These are phyloP conservation scores for Helicoverpa assulta DNA, from an alignment of 2,888 invertebrate genomes.

Conservation along the genomic window DNA sequence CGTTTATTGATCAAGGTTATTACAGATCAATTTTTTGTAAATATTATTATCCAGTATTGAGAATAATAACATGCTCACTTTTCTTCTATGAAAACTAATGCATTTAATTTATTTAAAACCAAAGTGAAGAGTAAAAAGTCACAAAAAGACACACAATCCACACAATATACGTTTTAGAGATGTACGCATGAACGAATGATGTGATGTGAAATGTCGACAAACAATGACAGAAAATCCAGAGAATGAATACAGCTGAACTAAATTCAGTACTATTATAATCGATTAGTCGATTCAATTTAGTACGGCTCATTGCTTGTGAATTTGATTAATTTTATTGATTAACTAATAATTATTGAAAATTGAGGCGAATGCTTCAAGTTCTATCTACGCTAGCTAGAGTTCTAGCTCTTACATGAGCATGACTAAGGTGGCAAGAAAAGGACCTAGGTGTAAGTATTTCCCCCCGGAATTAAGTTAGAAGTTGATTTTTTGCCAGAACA, in stretches of 20 bases:
- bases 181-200: constrained; percentile 18
- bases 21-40: constrained; percentile 50
- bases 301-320: background rate
- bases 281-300: background rate
- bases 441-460: too few relatives aligned
- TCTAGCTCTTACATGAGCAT: too few relatives aligned
- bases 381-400: too few relatives aligned
- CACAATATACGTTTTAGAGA: constrained; percentile 51
- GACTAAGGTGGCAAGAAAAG: too few relatives aligned
- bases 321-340: too few relatives aligned
- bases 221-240: background rate
- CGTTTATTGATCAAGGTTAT: constrained; percentile 71
- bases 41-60: constrained; percentile 35
- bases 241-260: constrained; percentile 1
- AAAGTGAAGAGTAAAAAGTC: constrained; percentile 43
- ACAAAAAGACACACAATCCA: constrained; percentile 56
- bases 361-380: too few relatives aligned
- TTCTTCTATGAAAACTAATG: constrained; percentile 30
- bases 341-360: too few relatives aligned
- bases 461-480: too few relatives aligned
- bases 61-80: constrained; percentile 44
- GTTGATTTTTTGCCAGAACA: too few relatives aligned
- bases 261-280: background rate
- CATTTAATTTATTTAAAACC: constrained; percentile 32
- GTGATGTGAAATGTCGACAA: background rate